These are phyloP conservation scores for Brachionichthys hirsutus DNA, from an alignment of 2,113 vertebrate species.

Conservation along the genomic window DNA sequence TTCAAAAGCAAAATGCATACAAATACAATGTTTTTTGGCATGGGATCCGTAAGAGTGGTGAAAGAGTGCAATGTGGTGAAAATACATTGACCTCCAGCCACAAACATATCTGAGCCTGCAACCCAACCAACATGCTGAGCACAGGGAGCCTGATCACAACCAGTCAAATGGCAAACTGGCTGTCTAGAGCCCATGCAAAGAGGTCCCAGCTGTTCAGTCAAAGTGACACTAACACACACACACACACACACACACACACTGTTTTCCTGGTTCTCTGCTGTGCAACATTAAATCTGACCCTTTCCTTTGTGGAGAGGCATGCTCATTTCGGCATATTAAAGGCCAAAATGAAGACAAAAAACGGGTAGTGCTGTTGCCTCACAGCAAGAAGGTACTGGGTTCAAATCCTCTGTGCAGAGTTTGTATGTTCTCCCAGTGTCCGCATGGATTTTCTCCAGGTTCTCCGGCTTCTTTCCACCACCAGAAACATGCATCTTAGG, in stretches of 20 bases:
- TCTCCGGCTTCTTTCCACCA: no score
- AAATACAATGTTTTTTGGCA: background rate
- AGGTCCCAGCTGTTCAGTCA: slow-evolving; percentile 50
- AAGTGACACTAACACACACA: slow-evolving; percentile 45
- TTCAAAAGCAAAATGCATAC: background rate
- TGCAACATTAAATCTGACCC: no score
- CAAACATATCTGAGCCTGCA: slow-evolving; percentile 24
- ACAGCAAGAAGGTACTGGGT: no score
- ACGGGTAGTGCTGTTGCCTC: no score
- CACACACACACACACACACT: slow-evolving; percentile 36
- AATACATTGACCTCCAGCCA: slow-evolving; percentile 28
- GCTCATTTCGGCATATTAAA: no score
- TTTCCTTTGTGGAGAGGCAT: no score
- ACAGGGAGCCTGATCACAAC: slow-evolving; percentile 52
- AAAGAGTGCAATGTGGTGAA: slow-evolving; percentile 10
- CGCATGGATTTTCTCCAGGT: no score
- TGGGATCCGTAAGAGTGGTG: background rate
- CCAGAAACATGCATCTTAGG: no score
- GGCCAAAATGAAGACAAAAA: background rate
- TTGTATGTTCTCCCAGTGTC: no score
- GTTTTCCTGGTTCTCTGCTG: no score
- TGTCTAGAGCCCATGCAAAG: slow-evolving; percentile 51
- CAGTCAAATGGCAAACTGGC: slow-evolving; percentile 23
- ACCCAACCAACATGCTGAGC: slow-evolving; percentile 28
- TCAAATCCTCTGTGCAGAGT: no score